Conservation (phyloP, 2,888 invertebrate species). For the Herminia tarsipennalis region DNA sequence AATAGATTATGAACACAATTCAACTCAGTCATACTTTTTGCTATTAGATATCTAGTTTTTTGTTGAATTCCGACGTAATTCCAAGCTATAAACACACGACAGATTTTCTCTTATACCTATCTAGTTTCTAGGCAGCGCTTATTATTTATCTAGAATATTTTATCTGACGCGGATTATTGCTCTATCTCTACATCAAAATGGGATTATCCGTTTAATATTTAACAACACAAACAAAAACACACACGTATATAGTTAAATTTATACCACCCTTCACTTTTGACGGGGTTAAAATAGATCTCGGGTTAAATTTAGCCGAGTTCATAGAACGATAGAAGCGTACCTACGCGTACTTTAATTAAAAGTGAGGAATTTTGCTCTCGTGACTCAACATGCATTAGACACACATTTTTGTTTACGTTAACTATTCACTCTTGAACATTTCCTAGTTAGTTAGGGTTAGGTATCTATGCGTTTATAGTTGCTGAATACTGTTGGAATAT, state of each 20-base stretch:
- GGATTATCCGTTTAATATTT: conserved; percentile 12
- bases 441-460: too few relatives aligned
- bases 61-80: conserved; percentile 11
- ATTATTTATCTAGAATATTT: not conserved
- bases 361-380: conserved; percentile 4
- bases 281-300: conserved; percentile 28
- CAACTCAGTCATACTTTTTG: conserved; percentile 33
- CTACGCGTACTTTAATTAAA: conserved; percentile 10
- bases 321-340: conserved; percentile 36
- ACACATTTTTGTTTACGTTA: not conserved
- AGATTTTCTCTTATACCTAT: conserved; percentile 7
- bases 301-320: conserved; percentile 38
- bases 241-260: conserved; percentile 24
- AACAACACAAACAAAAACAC: conserved; percentile 29
- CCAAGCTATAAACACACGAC: conserved; percentile 8
- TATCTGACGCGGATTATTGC: not conserved
- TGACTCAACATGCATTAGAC: not conserved
- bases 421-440: too few relatives aligned
- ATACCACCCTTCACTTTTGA: conserved; percentile 43
- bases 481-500: not conserved
- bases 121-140: not conserved
- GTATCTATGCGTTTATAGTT: too few relatives aligned
- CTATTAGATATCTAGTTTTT: conserved; percentile 19
- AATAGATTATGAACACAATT: conserved; percentile 42
- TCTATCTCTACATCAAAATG: conserved; percentile 1